Conservation (phyloP, 2,888 invertebrate species). For the Nematopogon swammerdamellus region DNA sequence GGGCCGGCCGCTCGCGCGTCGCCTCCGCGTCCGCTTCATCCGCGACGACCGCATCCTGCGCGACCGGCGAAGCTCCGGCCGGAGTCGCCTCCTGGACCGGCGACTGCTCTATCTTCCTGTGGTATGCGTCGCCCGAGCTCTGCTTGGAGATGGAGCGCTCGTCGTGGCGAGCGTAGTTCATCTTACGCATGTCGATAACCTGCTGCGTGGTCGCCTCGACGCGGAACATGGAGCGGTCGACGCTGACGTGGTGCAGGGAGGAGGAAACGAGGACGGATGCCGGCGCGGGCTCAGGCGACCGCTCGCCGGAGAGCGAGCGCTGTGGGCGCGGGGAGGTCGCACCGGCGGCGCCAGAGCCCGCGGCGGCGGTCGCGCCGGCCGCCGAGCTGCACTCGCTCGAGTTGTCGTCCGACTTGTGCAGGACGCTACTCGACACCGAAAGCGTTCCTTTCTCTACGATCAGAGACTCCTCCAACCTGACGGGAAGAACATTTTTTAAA, state of each 20-base stretch:
- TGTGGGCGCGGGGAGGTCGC: constrained; percentile 9
- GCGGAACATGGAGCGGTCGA: constrained; percentile 12
- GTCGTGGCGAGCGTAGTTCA: not conserved
- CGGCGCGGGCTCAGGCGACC: not conserved
- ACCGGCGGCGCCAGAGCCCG: constrained; percentile 12
- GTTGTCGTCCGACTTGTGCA: constrained; percentile 12
- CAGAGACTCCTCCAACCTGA: constrained; percentile 61
- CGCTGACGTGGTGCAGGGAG: constrained; percentile 9
- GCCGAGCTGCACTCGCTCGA: constrained; percentile 16
- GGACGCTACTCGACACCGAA: constrained; percentile 5
- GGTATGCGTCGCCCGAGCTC: not conserved
- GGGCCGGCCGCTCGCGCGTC: not conserved
- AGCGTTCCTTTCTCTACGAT: constrained; percentile 27
- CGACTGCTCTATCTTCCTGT: not conserved
- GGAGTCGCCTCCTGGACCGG: not conserved
- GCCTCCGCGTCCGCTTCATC: not conserved
- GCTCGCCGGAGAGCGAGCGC: not conserved
- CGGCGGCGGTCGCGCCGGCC: constrained; percentile 13
- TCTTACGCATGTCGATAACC: not conserved
- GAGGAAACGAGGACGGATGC: too few species aligned
- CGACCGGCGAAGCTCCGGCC: not conserved
- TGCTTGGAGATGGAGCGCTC: not conserved
- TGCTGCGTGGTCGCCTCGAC: constrained; percentile 8
- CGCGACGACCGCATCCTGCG: not conserved
- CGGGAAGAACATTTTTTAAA: constrained; percentile 5